Evolutionary conservation across 2,113 vertebrate genomes (phyloP).

Genomic region (Scomber japonicus): DNA sequence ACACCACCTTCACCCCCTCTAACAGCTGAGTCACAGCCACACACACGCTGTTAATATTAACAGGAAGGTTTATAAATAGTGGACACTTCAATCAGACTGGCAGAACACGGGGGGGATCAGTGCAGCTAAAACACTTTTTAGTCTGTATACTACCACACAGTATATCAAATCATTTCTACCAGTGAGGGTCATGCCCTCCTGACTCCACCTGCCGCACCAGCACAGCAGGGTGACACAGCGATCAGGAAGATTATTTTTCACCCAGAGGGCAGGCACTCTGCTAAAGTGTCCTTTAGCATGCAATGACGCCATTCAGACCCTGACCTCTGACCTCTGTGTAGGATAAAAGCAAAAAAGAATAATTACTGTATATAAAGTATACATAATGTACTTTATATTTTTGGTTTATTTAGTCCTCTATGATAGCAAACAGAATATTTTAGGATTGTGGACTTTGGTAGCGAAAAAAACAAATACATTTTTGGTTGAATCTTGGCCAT

Average conservation of each 20-base stretch:
- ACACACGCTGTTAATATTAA: constrained; percentile 21
- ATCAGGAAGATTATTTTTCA: constrained; percentile 18
- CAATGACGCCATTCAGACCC: not conserved
- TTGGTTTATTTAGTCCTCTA: too few relatives aligned
- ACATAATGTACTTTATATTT: too few relatives aligned
- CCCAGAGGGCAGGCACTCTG: not conserved
- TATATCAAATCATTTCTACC: constrained; percentile 3
- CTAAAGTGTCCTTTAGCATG: constrained; percentile 27
- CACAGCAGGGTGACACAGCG: not conserved
- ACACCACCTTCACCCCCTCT: constrained; percentile 47
- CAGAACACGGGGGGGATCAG: constrained; percentile 11
- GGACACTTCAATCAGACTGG: constrained; percentile 2
- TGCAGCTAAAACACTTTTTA: constrained; percentile 23
- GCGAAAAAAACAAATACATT: too few relatives aligned
- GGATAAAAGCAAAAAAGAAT: not conserved
- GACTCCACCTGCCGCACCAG: not conserved
- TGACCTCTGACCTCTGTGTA: not conserved
- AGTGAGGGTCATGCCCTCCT: not conserved
- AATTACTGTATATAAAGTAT: too few relatives aligned
- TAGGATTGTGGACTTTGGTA: too few relatives aligned
- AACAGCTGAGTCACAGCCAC: constrained; percentile 51
- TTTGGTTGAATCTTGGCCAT: too few relatives aligned
- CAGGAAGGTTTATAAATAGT: constrained; percentile 41
- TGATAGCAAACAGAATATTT: too few relatives aligned
- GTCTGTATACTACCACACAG: not conserved